phyloP scores from a whole-genome alignment of 1,140 invertebrate genomes.

The Hylaeus anthracinus region DNA sequence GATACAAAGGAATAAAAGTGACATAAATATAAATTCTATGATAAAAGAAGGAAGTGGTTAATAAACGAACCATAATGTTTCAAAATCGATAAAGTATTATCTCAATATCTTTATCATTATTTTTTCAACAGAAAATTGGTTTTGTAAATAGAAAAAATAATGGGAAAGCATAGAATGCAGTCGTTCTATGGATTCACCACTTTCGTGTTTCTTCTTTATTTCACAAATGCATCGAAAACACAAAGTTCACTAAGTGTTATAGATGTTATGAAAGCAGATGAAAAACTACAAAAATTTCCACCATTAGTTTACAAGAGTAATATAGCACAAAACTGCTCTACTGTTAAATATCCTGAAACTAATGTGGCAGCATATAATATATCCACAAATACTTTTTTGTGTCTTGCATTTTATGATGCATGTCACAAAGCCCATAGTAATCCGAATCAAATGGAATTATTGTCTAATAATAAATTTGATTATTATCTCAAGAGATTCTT shows the following conservation, averaged over 20 bases:
- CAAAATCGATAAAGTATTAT: background rate
- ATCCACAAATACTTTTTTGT: constrained; percentile 14
- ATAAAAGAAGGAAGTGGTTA: background rate
- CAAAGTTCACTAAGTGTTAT: background rate
- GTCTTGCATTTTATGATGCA: constrained; percentile 54
- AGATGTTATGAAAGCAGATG: constrained; percentile 39
- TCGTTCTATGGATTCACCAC: constrained; percentile 5
- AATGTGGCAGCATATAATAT: background rate
- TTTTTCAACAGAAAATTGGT: background rate
- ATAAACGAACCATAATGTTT: background rate
- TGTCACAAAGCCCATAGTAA: constrained; percentile 43
- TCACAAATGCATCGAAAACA: constrained; percentile 14
- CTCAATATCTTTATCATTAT: background rate
- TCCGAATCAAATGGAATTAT: background rate
- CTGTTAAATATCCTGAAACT: constrained; percentile 18
- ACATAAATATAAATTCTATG: no score
- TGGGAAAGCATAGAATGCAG: constrained; percentile 23
- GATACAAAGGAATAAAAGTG: background rate
- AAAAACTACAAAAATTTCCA: background rate
- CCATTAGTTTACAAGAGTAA: constrained; percentile 35
- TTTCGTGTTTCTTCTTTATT: constrained; percentile 38
- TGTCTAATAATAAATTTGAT: background rate
- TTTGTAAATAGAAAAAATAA: constrained; percentile 20
- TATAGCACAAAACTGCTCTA: constrained; percentile 21
- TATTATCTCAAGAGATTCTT: background rate